Conservation (phyloP, 1,140 invertebrate genomes). For the Doryteuthis pealeii region DNA sequence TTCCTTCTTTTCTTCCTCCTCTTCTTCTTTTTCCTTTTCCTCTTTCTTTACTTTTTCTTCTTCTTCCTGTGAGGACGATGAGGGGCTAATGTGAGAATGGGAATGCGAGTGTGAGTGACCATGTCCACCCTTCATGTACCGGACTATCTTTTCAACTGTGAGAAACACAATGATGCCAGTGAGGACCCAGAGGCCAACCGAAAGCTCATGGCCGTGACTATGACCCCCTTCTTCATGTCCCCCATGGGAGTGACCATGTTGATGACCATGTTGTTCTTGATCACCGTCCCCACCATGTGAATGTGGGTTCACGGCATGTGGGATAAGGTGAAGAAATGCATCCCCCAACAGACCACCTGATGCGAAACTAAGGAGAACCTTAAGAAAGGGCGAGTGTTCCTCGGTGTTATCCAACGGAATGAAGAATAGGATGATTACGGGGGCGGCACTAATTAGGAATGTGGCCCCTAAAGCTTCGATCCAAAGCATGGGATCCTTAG, state of each 20-base stretch:
- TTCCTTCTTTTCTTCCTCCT: conserved; percentile 31
- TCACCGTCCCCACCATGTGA: conserved; percentile 55
- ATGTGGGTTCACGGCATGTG: conserved; percentile 79
- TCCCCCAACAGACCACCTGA: conserved; percentile 93
- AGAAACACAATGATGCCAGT: conserved; percentile 90
- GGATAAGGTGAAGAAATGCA: conserved; percentile 95
- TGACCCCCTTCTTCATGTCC: conserved; percentile 58
- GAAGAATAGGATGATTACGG: conserved; percentile 89
- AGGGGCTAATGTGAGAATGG: conserved; percentile 34
- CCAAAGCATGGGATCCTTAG: conserved; percentile 42
- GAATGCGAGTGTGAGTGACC: conserved; percentile 63
- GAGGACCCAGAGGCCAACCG: conserved; percentile 86
- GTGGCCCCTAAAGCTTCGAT: conserved; percentile 70
- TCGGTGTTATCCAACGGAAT: conserved; percentile 82
- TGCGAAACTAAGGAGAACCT: conserved; percentile 89
- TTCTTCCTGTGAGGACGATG: conserved; percentile 17
- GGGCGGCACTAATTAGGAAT: conserved; percentile 88
- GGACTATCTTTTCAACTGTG: conserved; percentile 88
- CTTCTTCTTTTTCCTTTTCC: conserved; percentile 27
- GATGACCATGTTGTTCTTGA: conserved; percentile 47
- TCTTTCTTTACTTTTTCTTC: conserved; percentile 29
- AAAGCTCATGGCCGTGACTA: conserved; percentile 67
- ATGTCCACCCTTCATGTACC: conserved; percentile 78
- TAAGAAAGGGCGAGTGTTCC: conserved; percentile 77
- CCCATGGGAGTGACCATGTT: conserved; percentile 61